A percentile compares a stretch with the other conserved stretches of the same genome.
These are phyloP conservation scores for Orestias chungarensis DNA, from an alignment of 2,797 vertebrate species.

Conservation along the genomic window DNA sequence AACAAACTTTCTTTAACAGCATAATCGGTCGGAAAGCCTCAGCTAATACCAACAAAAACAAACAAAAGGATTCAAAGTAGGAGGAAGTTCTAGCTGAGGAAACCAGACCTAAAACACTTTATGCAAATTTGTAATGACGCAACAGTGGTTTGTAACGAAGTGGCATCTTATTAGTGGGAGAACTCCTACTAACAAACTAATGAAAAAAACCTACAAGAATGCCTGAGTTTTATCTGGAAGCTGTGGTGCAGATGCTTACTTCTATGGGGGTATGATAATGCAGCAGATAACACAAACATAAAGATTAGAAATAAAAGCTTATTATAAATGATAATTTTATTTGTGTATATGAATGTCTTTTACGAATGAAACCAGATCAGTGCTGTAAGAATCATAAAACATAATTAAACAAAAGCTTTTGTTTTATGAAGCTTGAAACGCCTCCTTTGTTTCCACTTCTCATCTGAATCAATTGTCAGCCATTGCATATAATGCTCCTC, in stretches of 20 bases:
- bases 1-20: too few species aligned
- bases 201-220: too few species aligned
- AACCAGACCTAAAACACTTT: too few species aligned
- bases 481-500: constrained; percentile 45
- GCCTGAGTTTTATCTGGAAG: too few species aligned
- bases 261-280: background rate
- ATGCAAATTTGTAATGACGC: too few species aligned
- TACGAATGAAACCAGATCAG: background rate
- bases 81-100: too few species aligned
- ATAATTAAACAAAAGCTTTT: constrained; percentile 48
- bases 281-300: constrained; percentile 9
- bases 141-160: too few species aligned
- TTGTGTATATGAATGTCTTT: background rate
- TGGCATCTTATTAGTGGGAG: too few species aligned
- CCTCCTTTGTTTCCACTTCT: background rate
- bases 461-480: constrained; percentile 52
- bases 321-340: constrained; percentile 22
- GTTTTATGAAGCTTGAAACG: constrained; percentile 41
- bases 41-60: too few species aligned
- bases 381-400: constrained; percentile 33
- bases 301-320: background rate
- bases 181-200: too few species aligned
- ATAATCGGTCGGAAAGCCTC: too few species aligned
- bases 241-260: background rate
- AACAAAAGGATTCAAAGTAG: too few species aligned